These are phyloP conservation scores for Hedychridium roseum DNA, from an alignment of 2,888 invertebrate genomes.

Conservation along the genomic window DNA sequence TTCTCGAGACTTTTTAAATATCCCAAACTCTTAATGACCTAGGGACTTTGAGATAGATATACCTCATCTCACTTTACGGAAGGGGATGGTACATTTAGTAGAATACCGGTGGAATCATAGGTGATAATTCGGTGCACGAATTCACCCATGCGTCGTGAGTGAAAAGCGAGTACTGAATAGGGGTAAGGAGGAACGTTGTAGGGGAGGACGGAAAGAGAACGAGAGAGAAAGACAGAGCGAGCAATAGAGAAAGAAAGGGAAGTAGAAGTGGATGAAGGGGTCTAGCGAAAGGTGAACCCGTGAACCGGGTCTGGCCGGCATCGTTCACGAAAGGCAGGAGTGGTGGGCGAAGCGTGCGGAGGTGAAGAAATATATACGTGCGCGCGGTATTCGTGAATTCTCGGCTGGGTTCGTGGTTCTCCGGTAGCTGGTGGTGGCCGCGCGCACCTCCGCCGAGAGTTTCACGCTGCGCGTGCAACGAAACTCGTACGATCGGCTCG, in stretches of 20 bases:
- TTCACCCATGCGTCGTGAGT: no score
- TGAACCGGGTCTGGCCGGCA: conserved; percentile 32
- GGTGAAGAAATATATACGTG: conserved; percentile 32
- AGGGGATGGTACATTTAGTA: no score
- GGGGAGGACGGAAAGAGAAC: conserved; percentile 19
- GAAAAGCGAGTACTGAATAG: no score
- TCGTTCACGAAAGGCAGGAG: conserved; percentile 43
- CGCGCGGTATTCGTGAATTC: no score
- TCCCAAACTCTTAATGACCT: no score
- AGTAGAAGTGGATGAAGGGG: conserved; percentile 10
- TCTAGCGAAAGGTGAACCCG: conserved; percentile 38
- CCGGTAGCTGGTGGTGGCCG: conserved; percentile 50
- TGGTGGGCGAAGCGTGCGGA: conserved; percentile 29
- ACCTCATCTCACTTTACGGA: no score
- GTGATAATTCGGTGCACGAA: no score
- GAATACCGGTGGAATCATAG: no score
- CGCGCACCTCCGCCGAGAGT: conserved; percentile 56
- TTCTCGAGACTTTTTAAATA: no score
- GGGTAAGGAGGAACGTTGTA: conserved; percentile 32
- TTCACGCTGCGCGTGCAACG: conserved; percentile 59
- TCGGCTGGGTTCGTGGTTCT: conserved; percentile 46
- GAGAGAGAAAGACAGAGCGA: conserved; percentile 24
- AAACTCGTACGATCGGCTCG: conserved; percentile 60
- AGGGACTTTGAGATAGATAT: no score
- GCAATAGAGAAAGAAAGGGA: conserved; percentile 21